phyloP scores from a whole-genome alignment of 1,140 invertebrate genomes.

The Leptinotarsa texana region DNA sequence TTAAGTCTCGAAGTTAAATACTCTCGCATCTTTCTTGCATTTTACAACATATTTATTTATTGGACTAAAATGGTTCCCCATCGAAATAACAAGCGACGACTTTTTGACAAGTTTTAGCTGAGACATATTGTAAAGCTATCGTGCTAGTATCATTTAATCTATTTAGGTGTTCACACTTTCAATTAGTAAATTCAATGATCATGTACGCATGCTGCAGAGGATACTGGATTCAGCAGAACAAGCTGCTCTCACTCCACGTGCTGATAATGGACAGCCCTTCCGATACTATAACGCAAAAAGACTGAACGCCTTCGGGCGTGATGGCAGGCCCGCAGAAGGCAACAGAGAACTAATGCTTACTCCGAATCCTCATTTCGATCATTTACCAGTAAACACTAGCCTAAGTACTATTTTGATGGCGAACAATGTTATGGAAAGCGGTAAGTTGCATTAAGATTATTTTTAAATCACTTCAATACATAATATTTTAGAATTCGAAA shows the following conservation, averaged over 20 bases:
- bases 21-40: too few species aligned
- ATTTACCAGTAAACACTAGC: conserved; percentile 81
- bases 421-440: conserved; percentile 50
- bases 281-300: conserved; percentile 73
- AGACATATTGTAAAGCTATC: too few species aligned
- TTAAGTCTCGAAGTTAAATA: too few species aligned
- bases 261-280: conserved; percentile 56
- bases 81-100: too few species aligned
- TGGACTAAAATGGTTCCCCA: background rate
- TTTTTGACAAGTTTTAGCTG: too few species aligned
- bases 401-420: conserved; percentile 89
- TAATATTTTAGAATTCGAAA: too few species aligned
- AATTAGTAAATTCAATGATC: too few species aligned
- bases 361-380: conserved; percentile 78
- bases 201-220: conserved; percentile 61
- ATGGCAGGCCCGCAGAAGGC: conserved; percentile 68
- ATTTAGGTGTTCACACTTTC: too few species aligned
- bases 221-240: conserved; percentile 87
- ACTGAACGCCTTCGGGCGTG: conserved; percentile 71
- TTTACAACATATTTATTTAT: too few species aligned
- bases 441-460: conserved; percentile 37
- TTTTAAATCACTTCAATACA: background rate
- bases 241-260: conserved; percentile 71
- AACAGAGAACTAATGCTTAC: conserved; percentile 69
- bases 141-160: too few species aligned